Conservation (phyloP, 2,113 vertebrate species). For the Colossoma macropomum region DNA sequence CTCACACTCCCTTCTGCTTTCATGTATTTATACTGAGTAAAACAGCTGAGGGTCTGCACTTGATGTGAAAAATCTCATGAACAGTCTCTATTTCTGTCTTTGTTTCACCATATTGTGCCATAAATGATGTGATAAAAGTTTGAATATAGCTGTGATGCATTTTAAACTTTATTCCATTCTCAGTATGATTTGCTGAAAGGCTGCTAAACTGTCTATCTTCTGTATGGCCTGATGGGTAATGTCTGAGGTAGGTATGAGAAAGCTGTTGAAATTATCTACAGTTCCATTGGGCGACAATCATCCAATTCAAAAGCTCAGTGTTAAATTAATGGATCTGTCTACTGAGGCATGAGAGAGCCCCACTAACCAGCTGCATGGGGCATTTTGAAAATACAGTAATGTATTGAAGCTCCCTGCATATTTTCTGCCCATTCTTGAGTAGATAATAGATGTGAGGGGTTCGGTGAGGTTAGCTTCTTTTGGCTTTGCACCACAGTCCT, state of each 20-base stretch:
- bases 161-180: background rate
- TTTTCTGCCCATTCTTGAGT: background rate
- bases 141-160: background rate
- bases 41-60: background rate
- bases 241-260: conserved; percentile 8
- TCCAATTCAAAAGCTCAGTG: conserved; percentile 5
- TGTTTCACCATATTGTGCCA: background rate
- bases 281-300: background rate
- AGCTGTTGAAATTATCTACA: background rate
- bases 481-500: conserved; percentile 33
- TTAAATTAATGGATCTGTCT: conserved; percentile 25
- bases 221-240: background rate
- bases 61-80: background rate
- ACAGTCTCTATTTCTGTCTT: background rate
- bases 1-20: background rate
- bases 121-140: background rate
- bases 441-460: conserved; percentile 24
- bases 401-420: conserved; percentile 3
- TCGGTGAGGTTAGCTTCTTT: conserved; percentile 59
- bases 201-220: background rate
- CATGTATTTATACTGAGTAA: background rate
- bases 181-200: background rate
- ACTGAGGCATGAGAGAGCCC: conserved; percentile 5
- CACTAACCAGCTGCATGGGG: conserved; percentile 25
- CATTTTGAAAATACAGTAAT: conserved; percentile 14